phyloP scores from a whole-genome alignment of 2,113 vertebrate genomes.

The Perca fluviatilis region DNA sequence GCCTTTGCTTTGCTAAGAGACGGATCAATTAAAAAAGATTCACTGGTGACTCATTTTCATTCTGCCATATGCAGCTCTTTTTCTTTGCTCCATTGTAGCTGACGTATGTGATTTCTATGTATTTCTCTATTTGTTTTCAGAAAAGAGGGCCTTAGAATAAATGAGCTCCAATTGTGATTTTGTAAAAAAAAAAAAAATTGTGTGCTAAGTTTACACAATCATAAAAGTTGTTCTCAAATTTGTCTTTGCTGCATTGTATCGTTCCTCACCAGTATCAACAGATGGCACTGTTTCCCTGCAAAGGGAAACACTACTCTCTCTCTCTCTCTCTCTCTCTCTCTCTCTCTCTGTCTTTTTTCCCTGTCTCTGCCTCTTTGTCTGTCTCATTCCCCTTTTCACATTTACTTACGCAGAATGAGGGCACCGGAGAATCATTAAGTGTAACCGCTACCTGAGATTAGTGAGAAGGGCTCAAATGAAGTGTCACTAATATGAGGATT shows the following conservation, averaged over 20 bases:
- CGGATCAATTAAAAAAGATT: conserved; percentile 82
- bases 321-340: conserved; percentile 20
- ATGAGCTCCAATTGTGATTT: conserved; percentile 50
- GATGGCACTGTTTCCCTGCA: conserved; percentile 86
- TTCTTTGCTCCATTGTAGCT: conserved; percentile 50
- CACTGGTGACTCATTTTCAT: conserved; percentile 74
- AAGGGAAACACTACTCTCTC: conserved; percentile 18
- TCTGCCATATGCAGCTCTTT: conserved; percentile 66
- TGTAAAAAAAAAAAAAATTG: conserved; percentile 26
- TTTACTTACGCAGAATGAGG: conserved; percentile 82
- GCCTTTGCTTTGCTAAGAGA: conserved; percentile 77
- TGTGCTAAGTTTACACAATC: conserved; percentile 39
- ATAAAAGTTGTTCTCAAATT: conserved; percentile 22
- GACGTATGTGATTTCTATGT: conserved; percentile 64
- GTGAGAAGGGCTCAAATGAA: conserved; percentile 83
- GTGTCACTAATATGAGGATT: conserved; percentile 88
- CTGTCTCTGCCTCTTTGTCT: conserved; percentile 75
- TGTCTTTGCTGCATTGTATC: conserved; percentile 27
- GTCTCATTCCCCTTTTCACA: conserved; percentile 76
- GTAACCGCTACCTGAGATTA: conserved; percentile 87
- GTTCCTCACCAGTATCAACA: conserved; percentile 74
- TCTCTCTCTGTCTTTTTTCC: neutral
- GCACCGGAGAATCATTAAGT: conserved; percentile 84
- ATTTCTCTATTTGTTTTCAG: conserved; percentile 51
- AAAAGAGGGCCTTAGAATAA: conserved; percentile 51